These are phyloP conservation scores for Sebastes diploproa DNA, from an alignment of 2,797 vertebrate genomes.

Conservation along the genomic window DNA sequence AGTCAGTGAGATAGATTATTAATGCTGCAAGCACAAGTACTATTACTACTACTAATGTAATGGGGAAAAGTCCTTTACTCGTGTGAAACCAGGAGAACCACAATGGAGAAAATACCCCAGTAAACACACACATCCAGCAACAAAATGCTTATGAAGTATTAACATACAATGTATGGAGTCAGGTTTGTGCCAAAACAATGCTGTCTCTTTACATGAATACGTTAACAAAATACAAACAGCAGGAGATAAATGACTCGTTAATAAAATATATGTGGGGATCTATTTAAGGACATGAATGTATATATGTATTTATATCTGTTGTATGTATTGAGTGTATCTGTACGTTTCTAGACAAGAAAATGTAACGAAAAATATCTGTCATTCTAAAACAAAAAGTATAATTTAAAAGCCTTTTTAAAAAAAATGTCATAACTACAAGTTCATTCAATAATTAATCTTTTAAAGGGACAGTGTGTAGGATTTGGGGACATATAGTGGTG, in stretches of 20 bases:
- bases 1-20: slow-evolving; percentile 16
- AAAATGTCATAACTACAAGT: background rate
- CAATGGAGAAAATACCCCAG: background rate
- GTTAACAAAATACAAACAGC: too few relatives aligned
- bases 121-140: too few relatives aligned
- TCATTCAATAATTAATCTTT: background rate
- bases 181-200: background rate
- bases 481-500: too few relatives aligned
- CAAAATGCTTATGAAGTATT: background rate
- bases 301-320: background rate
- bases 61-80: background rate
- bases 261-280: background rate
- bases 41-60: background rate
- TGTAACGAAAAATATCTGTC: background rate
- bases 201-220: too few relatives aligned
- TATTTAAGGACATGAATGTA: background rate
- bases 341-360: background rate
- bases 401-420: background rate
- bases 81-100: background rate
- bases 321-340: background rate
- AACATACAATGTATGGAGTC: background rate
- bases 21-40: background rate
- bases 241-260: background rate
- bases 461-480: background rate
- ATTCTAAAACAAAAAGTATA: background rate